Base-by-base conservation (phyloP, 2,113 vertebrate species). In the Gyps fulvus region DNA sequence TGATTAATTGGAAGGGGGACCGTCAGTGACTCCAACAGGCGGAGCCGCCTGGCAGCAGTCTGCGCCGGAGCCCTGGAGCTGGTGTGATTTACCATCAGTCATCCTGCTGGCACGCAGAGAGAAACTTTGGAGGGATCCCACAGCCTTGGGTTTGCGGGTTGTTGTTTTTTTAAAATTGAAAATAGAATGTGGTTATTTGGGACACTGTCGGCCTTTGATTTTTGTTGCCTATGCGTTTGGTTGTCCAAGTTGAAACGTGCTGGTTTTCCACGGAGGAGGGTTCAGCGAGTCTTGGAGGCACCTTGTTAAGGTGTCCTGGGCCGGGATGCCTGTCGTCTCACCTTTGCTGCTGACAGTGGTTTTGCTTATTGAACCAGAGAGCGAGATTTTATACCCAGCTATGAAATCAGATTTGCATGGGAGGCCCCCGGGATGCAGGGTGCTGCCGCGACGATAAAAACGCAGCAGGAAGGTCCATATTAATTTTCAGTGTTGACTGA, bases 1-100 rank as follows among this genome's bases (percentile, higher is more conserved):
- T 97, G 95, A 95, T 96, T 97, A 97, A 97, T 98, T 97, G 97
- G 96, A n/a, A 78, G 27, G 74, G 96, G 95, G 61, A 57, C 63
- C 25, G 5, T 71, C 69, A 25, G 84, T 83, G 93, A 63, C 87
- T 96, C 19, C 86, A 49, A 10, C 71, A 45, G 93, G 92, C 55
- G n/a, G 94, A 45, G 95, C 79, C 34, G 59, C 87, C 95, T 95
- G 90, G 93, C 92, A 91, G 63, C 62, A 38, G 63, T 54, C 66
- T 47, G 80, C 45, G 38, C 26, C 22, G 8, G 54, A 67, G 86
- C 77, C 62, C 91, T 36, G 54, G 90, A 69, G 86, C 93, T 69
- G 89, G 62, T 63, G 52, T 71, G 81, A 29, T 57, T 47, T 42
- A 13, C 85, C 88, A 71, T 74, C 92, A 18, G 86, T 90, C 85